Percentiles rank a stretch among this genome's conserved stretches.
Evolutionary conservation across 2,113 vertebrate genomes (phyloP).

Genomic region (Cebus imitator): DNA sequence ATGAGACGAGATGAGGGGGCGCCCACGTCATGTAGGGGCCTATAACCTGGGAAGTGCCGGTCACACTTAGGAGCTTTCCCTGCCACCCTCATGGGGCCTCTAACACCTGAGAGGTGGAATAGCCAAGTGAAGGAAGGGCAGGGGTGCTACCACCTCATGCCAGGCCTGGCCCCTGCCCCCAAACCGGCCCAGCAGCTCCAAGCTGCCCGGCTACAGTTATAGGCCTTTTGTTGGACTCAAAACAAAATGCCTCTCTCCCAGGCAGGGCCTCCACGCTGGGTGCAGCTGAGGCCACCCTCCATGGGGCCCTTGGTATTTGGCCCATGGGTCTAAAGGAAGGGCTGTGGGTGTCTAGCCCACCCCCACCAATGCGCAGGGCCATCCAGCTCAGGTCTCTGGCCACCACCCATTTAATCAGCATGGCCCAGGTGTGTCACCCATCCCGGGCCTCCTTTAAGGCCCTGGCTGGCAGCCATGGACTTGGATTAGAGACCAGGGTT

Average conservation of each 20-base stretch:
- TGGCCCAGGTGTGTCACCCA: no score
- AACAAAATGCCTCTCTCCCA: not conserved
- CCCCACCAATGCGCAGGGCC: not conserved
- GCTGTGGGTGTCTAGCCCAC: not conserved
- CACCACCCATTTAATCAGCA: no score
- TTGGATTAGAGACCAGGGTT: not conserved
- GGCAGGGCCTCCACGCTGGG: not conserved
- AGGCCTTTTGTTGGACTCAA: not conserved
- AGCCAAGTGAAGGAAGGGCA: not conserved
- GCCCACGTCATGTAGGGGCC: not conserved
- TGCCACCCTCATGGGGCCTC: not conserved
- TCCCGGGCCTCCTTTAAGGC: not conserved
- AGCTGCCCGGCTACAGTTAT: not conserved
- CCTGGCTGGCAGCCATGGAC: not conserved
- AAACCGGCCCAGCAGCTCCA: not conserved
- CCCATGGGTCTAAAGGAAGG: not conserved
- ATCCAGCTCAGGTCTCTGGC: not conserved
- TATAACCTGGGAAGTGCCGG: not conserved
- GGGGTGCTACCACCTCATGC: not conserved
- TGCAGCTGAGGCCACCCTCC: not conserved
- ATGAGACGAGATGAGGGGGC: not conserved
- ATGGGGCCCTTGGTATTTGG: not conserved
- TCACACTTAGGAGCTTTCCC: not conserved
- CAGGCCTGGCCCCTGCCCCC: not conserved
- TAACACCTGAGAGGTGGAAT: rapidly evolving